Conservation (phyloP, 2,797 vertebrate species). For the Falco naumanni region DNA sequence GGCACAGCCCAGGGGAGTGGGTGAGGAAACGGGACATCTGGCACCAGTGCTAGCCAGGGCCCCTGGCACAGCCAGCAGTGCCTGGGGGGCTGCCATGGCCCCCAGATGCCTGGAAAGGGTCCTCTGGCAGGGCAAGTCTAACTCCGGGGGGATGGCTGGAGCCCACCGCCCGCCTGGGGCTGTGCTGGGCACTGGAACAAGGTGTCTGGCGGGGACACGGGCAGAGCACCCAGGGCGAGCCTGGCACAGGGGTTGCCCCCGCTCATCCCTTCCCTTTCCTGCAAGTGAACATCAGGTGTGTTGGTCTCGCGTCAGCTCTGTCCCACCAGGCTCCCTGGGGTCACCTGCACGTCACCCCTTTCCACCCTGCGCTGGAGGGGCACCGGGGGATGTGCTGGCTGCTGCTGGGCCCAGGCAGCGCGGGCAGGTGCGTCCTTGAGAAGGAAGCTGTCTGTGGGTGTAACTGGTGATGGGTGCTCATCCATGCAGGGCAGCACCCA, state of each 20-base stretch:
- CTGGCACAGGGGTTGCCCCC: rapidly evolving
- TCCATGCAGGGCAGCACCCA: rapidly evolving
- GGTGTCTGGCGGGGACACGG: rapidly evolving
- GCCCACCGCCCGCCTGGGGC: rapidly evolving
- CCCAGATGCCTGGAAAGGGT: neutral
- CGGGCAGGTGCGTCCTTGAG: neutral
- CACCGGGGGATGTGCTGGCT: rapidly evolving
- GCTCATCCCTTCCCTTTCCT: neutral
- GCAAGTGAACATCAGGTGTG: neutral
- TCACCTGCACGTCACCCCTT: neutral
- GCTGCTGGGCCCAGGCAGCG: neutral
- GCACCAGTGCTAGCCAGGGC: rapidly evolving
- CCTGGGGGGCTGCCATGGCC: neutral
- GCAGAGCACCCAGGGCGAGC: rapidly evolving
- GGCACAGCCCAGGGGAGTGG: neutral
- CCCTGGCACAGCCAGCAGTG: neutral
- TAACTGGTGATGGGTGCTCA: neutral
- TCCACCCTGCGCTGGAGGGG: neutral
- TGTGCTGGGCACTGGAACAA: rapidly evolving
- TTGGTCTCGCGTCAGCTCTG: rapidly evolving
- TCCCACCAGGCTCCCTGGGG: rapidly evolving
- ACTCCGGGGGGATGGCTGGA: neutral
- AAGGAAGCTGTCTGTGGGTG: neutral
- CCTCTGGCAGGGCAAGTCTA: neutral
- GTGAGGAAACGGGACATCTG: neutral